These are phyloP conservation scores for Aelia acuminata DNA, from an alignment of 2,888 invertebrate species.

Conservation along the genomic window DNA sequence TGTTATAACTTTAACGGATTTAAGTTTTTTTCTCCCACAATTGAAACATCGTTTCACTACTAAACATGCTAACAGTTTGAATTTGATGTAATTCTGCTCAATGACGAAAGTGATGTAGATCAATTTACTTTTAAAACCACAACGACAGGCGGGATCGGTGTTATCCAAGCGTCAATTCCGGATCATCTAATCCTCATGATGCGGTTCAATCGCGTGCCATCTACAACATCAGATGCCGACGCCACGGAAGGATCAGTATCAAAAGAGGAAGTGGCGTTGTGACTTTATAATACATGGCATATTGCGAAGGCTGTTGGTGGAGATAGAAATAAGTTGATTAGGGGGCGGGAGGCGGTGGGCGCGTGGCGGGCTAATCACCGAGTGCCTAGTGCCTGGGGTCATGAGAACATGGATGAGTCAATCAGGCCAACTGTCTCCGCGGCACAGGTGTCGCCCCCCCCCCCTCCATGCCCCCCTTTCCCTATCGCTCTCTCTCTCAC, in stretches of 20 bases:
- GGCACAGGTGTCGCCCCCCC: neutral
- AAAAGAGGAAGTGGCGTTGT: constrained; percentile 32
- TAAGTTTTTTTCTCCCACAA: too few relatives aligned
- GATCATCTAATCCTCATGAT: constrained; percentile 15
- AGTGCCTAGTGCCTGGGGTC: constrained; percentile 32
- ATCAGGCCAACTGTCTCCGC: constrained; percentile 26
- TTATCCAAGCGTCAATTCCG: neutral
- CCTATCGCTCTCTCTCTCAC: neutral
- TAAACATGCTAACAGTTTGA: too few relatives aligned
- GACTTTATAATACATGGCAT: constrained; percentile 35
- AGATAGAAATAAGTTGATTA: constrained; percentile 35
- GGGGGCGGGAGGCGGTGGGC: neutral
- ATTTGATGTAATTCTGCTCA: too few relatives aligned
- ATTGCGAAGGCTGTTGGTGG: constrained; percentile 21
- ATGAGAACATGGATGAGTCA: constrained; percentile 35
- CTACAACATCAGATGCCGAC: neutral
- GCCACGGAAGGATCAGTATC: constrained; percentile 28
- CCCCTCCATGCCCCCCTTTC: neutral
- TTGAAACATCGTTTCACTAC: neutral
- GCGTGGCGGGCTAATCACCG: constrained; percentile 12
- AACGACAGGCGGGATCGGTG: neutral
- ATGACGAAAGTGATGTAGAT: neutral
- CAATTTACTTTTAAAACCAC: neutral
- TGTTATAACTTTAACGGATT: too few relatives aligned
- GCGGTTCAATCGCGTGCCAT: constrained; percentile 13